These are phyloP conservation scores for Lymantria monacha DNA, from an alignment of 2,888 invertebrate genomes.

Conservation along the genomic window DNA sequence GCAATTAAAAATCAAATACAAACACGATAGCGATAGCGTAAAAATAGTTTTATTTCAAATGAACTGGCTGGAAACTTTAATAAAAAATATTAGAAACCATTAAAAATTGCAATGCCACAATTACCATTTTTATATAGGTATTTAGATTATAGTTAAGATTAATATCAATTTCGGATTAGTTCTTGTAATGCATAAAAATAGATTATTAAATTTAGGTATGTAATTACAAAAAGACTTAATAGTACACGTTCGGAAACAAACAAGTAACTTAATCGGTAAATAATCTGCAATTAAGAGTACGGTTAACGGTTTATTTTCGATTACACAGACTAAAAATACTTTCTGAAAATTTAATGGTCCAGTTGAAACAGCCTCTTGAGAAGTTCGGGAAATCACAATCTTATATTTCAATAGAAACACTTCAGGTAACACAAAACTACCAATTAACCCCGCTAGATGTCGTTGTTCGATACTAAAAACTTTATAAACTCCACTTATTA, in stretches of 20 bases:
- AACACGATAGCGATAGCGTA: too few relatives aligned
- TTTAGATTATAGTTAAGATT: too few relatives aligned
- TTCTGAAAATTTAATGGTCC: neutral
- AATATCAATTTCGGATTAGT: neutral
- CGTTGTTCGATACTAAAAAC: slow-evolving; percentile 17
- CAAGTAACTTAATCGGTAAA: neutral
- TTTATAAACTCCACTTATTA: slow-evolving; percentile 26
- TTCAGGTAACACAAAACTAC: slow-evolving; percentile 31
- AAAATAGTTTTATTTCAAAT: too few relatives aligned
- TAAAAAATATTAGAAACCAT: too few relatives aligned
- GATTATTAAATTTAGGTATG: neutral
- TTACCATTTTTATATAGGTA: too few relatives aligned
- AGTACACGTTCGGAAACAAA: neutral
- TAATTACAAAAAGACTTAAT: neutral
- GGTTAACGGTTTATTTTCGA: neutral
- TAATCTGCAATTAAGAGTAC: neutral
- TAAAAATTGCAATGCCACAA: too few relatives aligned
- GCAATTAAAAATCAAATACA: neutral
- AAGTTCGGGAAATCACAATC: slow-evolving; percentile 20
- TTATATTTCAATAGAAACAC: slow-evolving; percentile 22
- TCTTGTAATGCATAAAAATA: neutral
- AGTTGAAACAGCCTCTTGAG: neutral
- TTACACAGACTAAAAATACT: slow-evolving; percentile 1
- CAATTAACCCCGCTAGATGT: slow-evolving; percentile 20
- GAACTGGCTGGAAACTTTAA: too few relatives aligned